A percentile compares a stretch with the other conserved stretches of the same genome.
Evolutionary conservation across 2,797 vertebrate species (phyloP).

Genomic region (Stomatorhinus walkeri): DNA sequence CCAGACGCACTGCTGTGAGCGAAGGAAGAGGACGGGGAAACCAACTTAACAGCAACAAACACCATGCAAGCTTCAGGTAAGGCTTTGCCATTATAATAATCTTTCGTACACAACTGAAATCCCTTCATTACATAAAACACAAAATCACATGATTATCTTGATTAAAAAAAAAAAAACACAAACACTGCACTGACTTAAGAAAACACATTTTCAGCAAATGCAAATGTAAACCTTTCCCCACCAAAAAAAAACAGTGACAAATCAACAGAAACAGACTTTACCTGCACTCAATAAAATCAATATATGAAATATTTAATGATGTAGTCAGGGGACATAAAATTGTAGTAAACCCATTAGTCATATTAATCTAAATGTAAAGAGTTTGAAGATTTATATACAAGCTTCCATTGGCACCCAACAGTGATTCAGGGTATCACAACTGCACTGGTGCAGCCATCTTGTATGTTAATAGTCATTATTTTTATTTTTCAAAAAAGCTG

Average conservation of each 20-base stretch:
- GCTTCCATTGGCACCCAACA: not conserved
- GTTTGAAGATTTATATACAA: not conserved
- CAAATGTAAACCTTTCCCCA: not conserved
- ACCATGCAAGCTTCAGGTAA: not conserved
- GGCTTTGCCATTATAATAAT: not conserved
- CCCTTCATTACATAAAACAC: not conserved
- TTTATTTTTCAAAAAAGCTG: not conserved
- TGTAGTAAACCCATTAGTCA: not conserved
- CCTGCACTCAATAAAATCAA: not conserved
- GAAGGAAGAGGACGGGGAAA: constrained; percentile 33
- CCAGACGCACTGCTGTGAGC: constrained; percentile 51
- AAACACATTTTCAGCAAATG: not conserved
- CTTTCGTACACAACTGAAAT: not conserved
- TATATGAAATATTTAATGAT: not conserved
- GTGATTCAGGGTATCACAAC: not conserved
- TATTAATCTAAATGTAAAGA: not conserved
- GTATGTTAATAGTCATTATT: not conserved
- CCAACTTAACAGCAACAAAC: not conserved
- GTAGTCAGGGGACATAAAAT: not conserved
- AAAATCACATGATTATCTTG: not conserved
- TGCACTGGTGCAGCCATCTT: not conserved
- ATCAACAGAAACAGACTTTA: not conserved
- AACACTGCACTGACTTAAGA: not conserved
- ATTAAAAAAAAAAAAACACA: not conserved
- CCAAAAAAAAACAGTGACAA: not conserved